Percentiles rank a stretch among this genome's conserved stretches.
Evolutionary conservation across 2,113 vertebrate species (phyloP).

Genomic region (Hirundichthys speculiger): DNA sequence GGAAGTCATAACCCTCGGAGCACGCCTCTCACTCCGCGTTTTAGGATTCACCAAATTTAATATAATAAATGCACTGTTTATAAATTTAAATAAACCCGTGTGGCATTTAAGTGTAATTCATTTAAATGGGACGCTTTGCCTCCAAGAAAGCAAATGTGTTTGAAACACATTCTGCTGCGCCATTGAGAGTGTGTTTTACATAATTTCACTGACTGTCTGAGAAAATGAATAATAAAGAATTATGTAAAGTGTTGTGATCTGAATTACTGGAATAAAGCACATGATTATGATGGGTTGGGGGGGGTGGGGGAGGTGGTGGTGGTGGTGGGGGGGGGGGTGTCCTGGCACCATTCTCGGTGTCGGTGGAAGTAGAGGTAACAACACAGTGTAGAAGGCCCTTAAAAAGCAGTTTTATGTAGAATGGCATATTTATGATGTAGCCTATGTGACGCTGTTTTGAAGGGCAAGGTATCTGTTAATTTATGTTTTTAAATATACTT

Average conservation of each 20-base stretch:
- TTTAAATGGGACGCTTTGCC: slow-evolving; percentile 75
- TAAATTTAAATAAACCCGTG: slow-evolving; percentile 69
- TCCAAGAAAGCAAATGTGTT: slow-evolving; percentile 72
- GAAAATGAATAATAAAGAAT: slow-evolving; percentile 79
- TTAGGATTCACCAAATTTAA: slow-evolving; percentile 60
- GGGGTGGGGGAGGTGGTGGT: neutral
- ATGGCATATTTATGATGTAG: no score
- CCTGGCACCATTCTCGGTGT: slow-evolving; percentile 1
- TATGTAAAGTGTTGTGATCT: slow-evolving; percentile 79
- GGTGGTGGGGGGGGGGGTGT: neutral
- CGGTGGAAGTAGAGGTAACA: slow-evolving; percentile 16
- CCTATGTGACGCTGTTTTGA: no score
- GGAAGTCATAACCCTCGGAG: slow-evolving; percentile 71
- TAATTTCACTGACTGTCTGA: slow-evolving; percentile 73
- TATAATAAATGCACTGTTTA: slow-evolving; percentile 69
- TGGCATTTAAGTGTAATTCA: slow-evolving; percentile 76
- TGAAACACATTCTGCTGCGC: slow-evolving; percentile 67
- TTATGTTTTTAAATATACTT: no score
- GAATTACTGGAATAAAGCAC: slow-evolving; percentile 63
- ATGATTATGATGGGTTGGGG: slow-evolving; percentile 52
- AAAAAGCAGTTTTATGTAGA: no score
- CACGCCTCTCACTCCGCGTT: slow-evolving; percentile 48
- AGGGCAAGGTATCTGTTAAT: no score
- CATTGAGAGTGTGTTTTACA: slow-evolving; percentile 72
- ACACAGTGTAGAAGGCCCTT: no score